Evolutionary conservation across 2,113 vertebrate species (phyloP), one percentile per base, ranked within the genome.

Genomic region (Vombatus ursinus): DNA sequence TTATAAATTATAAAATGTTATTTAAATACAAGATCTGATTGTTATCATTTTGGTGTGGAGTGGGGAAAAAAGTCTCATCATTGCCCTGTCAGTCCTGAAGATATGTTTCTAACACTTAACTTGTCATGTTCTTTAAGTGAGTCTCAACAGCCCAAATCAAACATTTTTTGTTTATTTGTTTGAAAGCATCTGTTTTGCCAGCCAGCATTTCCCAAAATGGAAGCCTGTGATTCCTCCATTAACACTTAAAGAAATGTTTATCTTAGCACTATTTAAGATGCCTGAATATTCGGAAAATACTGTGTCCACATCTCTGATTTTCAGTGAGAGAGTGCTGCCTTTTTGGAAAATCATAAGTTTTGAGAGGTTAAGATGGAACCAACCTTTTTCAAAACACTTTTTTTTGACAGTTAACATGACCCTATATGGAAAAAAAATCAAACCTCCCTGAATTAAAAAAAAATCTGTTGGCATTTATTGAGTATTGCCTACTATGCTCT

Each of bases 1-100:
- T 84, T 84, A 23, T 84, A 44, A 44, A 22, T 44, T 84, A 84
- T 44, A 84, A 84, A 44, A 44, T 84, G 9, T 44, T 44, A 44
- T 23, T 84, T 44, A 44, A 84, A 84, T 84, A 44, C 37, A 44
- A 84, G n/a, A 7, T 84, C 37, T 84, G n/a, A 84, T 84, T 84
- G 8, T 8, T 84, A 8, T 84, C n/a, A 84, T 23, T 84, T 44
- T 44, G n/a, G 19, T 49, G 48, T 49, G 48, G 48, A 49, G 48
- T 49, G 37, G 16, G 37, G 19, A 84, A 7, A 44, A 24, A 93
- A 52, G n/a, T 2, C 25, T n/a, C 31, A 91, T 37, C 44, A 23
- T 7, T 37, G 48, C 24, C 25, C 54, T 22, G 48, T 16, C 1
- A 0, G 90, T 28, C 77, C 5, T 4, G 2, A 1, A 0, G 1